A percentile compares a stretch with the other conserved stretches of the same genome.
Evolutionary conservation across 2,888 invertebrate genomes (phyloP).

Genomic region (Julus scandinavius): DNA sequence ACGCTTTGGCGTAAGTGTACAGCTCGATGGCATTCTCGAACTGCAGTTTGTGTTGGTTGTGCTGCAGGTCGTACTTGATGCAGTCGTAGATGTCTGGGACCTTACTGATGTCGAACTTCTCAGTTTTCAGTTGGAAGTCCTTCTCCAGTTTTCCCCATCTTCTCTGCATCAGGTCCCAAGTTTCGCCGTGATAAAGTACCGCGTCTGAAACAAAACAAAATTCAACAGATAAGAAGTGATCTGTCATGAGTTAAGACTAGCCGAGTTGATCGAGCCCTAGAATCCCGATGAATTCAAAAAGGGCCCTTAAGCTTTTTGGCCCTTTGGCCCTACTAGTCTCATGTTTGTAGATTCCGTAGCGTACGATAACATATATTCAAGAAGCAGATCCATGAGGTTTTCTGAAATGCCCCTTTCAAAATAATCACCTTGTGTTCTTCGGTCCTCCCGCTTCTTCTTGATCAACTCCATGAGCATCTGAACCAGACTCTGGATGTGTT

Average conservation of each 20-base stretch:
- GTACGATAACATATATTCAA: too few relatives aligned
- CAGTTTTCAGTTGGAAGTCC: conserved; percentile 94
- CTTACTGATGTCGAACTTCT: conserved; percentile 96
- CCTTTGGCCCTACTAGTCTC: too few relatives aligned
- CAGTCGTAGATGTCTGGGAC: conserved; percentile 99
- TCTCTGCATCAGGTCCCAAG: conserved; percentile 97
- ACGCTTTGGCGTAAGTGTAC: conserved; percentile 94
- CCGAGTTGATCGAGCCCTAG: too few relatives aligned
- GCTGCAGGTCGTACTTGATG: conserved; percentile 98
- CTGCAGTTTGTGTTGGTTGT: conserved; percentile 95
- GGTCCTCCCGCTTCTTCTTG: conserved; percentile 84
- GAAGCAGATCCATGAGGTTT: too few relatives aligned
- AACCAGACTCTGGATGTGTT: conserved; percentile 87
- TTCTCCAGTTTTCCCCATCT: conserved; percentile 98
- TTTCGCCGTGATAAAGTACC: conserved; percentile 96
- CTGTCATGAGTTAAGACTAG: too few relatives aligned
- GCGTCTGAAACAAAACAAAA: conserved; percentile 74
- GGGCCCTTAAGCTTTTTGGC: too few relatives aligned
- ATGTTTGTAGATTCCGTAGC: too few relatives aligned
- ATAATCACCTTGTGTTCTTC: conserved; percentile 80
- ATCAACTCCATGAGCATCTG: conserved; percentile 87
- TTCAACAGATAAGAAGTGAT: too few relatives aligned
- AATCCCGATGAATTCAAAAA: too few relatives aligned
- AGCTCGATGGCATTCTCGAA: conserved; percentile 83
- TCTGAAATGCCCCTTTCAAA: too few relatives aligned